Base-by-base conservation (phyloP, 2,888 invertebrate genomes). In the Acanthopleura granulata region DNA sequence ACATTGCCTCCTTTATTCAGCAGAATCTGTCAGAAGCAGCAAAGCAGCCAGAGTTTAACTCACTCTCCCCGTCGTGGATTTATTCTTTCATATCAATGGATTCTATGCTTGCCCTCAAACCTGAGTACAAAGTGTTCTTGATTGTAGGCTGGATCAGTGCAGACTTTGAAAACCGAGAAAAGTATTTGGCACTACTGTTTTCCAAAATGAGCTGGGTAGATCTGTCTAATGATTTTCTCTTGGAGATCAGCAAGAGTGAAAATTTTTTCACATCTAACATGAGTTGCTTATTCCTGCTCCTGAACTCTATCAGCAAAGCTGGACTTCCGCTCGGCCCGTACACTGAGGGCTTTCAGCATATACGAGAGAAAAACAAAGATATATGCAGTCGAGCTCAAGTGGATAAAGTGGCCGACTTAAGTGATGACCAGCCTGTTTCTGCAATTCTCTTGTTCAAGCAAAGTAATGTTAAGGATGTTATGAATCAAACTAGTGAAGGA, bases 261-360 rank as follows among this genome's bases (percentile, higher is more conserved):
- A 91, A 92, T 62, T 89, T 94, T 73, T 93, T 93, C 86, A 91
- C 91, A 25, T 92, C 92, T 75, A 93, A 93, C 83, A 93, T 93
- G 83, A 88, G 92, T 69, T 93, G 93, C 83, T 90, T 93, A 74
- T 93, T 92, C 85, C 91, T 92, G 77, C 89, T 93, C 74, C 88
- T 94, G 78, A 91, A 91, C 76, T 89, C 90, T 51, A 86, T 93
- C 79, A 91, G 88, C 74, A 91, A 92, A 80, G 92, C 92, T 84
- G 92, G 91, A 79, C 91, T 88, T 61, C 80, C 84, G 14, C 76
- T 87, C 0, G 86, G 85, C 6, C 85, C 85, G 6, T 87, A 86
- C 74, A 78, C 74, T 9, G 83, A 84, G 25, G 80, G 75, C 6
- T 85, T 87, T 72, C 78, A 82, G 11, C 49, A 76, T 3, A 72